Conservation (phyloP, 2,888 invertebrate species). For the Melikaiella ostensackeni region DNA sequence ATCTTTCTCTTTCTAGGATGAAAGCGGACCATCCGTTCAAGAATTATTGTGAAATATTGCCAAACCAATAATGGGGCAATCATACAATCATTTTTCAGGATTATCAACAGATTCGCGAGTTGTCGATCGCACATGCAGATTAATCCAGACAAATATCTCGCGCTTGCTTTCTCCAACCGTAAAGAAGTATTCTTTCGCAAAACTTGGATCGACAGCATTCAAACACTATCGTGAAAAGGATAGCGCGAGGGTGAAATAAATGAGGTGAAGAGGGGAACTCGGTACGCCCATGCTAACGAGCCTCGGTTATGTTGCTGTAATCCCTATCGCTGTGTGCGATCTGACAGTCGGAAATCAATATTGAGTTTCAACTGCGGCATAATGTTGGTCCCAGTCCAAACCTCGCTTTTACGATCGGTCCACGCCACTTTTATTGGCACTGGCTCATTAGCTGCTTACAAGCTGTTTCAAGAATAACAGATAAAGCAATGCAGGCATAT, state of each 20-base stretch:
- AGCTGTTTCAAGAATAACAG: not conserved
- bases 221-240: conserved; percentile 33
- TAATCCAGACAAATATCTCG: conserved; percentile 23
- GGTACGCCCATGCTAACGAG: conserved; percentile 43
- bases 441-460: conserved; percentile 47
- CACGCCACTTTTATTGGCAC: conserved; percentile 50
- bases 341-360: conserved; percentile 49
- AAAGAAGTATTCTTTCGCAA: conserved; percentile 26
- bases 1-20: not conserved
- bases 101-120: conserved; percentile 30
- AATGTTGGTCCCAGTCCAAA: conserved; percentile 35
- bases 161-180: conserved; percentile 28
- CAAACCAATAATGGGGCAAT: conserved; percentile 5
- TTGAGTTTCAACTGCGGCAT: conserved; percentile 45
- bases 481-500: not conserved
- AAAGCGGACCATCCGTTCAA: not conserved
- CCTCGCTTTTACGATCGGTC: conserved; percentile 49
- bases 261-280: conserved; percentile 27
- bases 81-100: conserved; percentile 28
- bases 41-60: not conserved
- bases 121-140: conserved; percentile 34
- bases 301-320: conserved; percentile 39
- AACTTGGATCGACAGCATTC: conserved; percentile 29
- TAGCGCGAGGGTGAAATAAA: conserved; percentile 25
- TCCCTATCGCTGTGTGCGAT: conserved; percentile 45